Evolutionary conservation across 2,888 invertebrate species (phyloP), one percentile per base, ranked within the genome.

Genomic region (Lithophane ornitopus): DNA sequence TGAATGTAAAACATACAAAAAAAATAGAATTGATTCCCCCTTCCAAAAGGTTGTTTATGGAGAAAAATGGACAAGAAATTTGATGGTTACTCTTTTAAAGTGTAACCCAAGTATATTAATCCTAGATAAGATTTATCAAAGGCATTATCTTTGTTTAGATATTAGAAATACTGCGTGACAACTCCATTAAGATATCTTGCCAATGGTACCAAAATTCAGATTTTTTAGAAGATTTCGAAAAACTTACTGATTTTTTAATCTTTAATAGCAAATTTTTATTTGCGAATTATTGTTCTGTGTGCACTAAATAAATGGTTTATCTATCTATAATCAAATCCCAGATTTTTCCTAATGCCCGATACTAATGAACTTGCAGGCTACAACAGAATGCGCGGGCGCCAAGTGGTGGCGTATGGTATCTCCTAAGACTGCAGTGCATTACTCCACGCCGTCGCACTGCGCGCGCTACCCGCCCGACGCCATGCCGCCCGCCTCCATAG

Each of bases 401-500:
- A 94, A 95, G 2, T 98, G 98, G 98, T 95, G 96, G 82, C 97
- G 97, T 86, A 90, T 94, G 62, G 92, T 98, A 9, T 94, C 95
- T 9, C 95, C 98, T 16, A 94, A 95, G 8, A 92, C 96, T 6
- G 94, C 94, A 49, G 94, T 96, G 49, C 98, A 98, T 93, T 99
- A 98, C 93, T 98, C 98, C 0, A 98, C 98, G 86, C 98, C 98
- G 3, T 94, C 96, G 59, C 91, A 98, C 88, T 97, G 97, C 88
- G 94, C 95, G 73, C 97, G 97, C 65, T 98, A 97, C 93, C 98
- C 98, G 4, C 91, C 92, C 65, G 67, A 19, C 4, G 14, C 44
- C 14, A 87, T 90, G 11, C 74, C 87, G 14, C n/a, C 74, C 44
- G 52, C 76, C 12, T 14, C 78, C 4, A 28, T 81, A 2, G 73